Base-by-base conservation (phyloP, 1,140 invertebrate genomes). In the Lepidurus arcticus region DNA sequence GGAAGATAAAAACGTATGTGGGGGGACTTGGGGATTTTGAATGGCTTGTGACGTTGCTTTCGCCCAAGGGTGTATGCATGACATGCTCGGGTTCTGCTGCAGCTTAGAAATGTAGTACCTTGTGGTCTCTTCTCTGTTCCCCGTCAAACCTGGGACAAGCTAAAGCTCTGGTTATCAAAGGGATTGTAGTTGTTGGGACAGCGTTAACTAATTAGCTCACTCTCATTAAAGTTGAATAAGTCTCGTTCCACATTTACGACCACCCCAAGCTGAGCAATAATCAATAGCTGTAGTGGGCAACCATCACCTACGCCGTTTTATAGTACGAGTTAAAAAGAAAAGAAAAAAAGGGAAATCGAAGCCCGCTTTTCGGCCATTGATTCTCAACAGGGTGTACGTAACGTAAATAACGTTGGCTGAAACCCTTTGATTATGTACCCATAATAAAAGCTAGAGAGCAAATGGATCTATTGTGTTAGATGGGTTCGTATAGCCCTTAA, bases 381-480 rank as follows among this genome's bases (percentile, higher is more conserved):
- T 16, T 65, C 53, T 7, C 21, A 65, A 7, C 16, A 11, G 45
- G 6, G 53, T 65, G 53, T 65, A 21, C 21, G 2, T 65, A 65
- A 65, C 34, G 3, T 34, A 4, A 4, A 34, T 34, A 34, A 4
- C 34, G 34, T 34, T 34, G 34, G 34, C 34, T 3, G 34, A 34
- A 34, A 34, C 34, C 34, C 34, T 34, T 34, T 34, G 34, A 34
- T 34, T 34, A 34, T 65, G 13, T 16, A 21, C 0, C 16, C 53
- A n/a, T n/a, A n/a, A 65, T 65, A 65, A 65, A 65, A 65, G 13
- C 53, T 65, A 9, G 53, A n/a, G 16, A 65, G n/a, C 53, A 65
- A 65, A 65, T 65, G 53, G 53, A 65, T 13, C 53, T 16, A 65
- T 5, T 65, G 53, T 65, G 21, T 21, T 65, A 65, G 13, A 65